phyloP scores from a whole-genome alignment of 1,140 invertebrate species.

The Penaeus japonicus region DNA sequence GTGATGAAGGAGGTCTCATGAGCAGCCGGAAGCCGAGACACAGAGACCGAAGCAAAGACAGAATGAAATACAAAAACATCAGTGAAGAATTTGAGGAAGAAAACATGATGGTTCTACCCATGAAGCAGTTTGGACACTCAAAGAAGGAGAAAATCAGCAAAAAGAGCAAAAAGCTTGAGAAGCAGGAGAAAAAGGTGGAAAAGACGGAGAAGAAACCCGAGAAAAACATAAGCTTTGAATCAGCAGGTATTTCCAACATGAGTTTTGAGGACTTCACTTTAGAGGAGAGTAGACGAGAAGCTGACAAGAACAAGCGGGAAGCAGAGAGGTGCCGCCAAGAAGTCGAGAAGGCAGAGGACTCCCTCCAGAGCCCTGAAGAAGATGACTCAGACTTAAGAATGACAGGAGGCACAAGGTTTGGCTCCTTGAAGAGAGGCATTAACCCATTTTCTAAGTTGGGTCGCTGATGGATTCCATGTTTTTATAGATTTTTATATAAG shows the following conservation, averaged over 20 bases:
- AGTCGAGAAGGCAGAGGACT: constrained; percentile 31
- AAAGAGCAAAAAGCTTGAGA: constrained; percentile 51
- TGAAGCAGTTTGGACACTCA: constrained; percentile 56
- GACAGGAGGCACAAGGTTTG: constrained; percentile 72
- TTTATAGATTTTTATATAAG: neutral
- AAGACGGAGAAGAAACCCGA: constrained; percentile 62
- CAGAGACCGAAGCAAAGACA: constrained; percentile 56
- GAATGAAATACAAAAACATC: constrained; percentile 58
- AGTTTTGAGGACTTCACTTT: constrained; percentile 81
- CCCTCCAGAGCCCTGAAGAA: constrained; percentile 69
- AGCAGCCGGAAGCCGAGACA: constrained; percentile 43
- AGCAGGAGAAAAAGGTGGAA: constrained; percentile 59
- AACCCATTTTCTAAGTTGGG: constrained; percentile 69
- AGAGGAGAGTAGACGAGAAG: constrained; percentile 69
- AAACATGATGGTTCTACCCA: constrained; percentile 54
- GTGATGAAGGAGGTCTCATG: constrained; percentile 31
- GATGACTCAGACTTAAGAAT: constrained; percentile 65
- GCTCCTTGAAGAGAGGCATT: constrained; percentile 72
- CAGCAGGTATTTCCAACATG: constrained; percentile 77
- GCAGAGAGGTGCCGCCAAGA: constrained; percentile 61
- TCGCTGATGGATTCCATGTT: constrained; percentile 11
- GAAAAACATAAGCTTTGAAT: constrained; percentile 44
- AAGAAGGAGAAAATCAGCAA: constrained; percentile 65
- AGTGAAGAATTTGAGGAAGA: constrained; percentile 59
- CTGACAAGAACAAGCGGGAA: constrained; percentile 60